Evolutionary conservation across 2,797 vertebrate species (phyloP).

Genomic region (Darevskia mixta): DNA sequence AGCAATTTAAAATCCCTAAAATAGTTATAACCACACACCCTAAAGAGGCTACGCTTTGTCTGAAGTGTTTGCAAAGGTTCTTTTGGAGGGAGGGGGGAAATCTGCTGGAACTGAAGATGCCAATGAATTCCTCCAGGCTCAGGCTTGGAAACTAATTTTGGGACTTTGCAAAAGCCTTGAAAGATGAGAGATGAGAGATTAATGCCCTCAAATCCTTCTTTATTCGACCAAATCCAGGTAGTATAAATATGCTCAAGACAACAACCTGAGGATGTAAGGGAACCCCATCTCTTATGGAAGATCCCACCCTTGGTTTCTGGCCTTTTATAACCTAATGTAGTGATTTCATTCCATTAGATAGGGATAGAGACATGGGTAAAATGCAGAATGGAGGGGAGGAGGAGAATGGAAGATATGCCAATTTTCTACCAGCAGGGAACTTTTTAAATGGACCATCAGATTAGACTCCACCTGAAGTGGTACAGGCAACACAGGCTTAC

Average conservation of each 20-base stretch:
- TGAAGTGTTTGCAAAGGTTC: neutral
- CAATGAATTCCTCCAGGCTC: neutral
- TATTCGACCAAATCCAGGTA: neutral
- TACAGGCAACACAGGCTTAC: neutral
- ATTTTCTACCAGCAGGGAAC: neutral
- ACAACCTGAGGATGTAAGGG: neutral
- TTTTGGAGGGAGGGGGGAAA: neutral
- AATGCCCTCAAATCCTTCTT: neutral
- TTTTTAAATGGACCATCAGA: neutral
- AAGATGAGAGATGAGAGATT: neutral
- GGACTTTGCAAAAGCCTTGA: neutral
- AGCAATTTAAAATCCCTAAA: neutral
- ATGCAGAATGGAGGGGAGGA: neutral
- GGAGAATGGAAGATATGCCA: neutral
- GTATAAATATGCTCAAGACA: neutral
- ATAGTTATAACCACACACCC: neutral
- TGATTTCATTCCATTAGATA: neutral
- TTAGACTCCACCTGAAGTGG: neutral
- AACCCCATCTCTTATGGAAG: neutral
- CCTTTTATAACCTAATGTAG: neutral
- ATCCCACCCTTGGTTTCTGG: neutral
- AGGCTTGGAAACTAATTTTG: neutral
- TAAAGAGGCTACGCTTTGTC: neutral
- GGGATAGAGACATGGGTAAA: neutral
- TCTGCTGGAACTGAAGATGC: neutral